phyloP scores from a whole-genome alignment of 2,113 vertebrate genomes.

The Maccullochella peelii region DNA sequence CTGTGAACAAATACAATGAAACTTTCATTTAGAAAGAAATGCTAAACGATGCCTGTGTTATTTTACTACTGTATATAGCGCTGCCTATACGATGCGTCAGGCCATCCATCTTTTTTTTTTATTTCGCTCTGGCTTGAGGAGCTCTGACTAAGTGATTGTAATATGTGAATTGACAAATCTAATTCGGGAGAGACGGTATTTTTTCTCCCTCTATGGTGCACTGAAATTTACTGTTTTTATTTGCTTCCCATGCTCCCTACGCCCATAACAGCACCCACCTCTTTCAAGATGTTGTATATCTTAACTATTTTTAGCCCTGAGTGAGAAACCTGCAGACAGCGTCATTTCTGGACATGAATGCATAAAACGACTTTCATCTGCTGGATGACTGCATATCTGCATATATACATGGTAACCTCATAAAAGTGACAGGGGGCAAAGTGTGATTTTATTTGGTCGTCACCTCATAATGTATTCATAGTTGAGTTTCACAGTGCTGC shows the following conservation, averaged over 20 bases:
- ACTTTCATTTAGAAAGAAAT: slow-evolving; percentile 16
- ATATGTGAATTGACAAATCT: slow-evolving; percentile 65
- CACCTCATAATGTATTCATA: slow-evolving; percentile 63
- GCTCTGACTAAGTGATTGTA: slow-evolving; percentile 67
- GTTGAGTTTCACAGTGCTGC: slow-evolving; percentile 40
- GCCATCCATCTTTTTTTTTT: slow-evolving; percentile 59
- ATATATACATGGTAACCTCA: slow-evolving; percentile 45
- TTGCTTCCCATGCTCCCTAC: slow-evolving; percentile 16
- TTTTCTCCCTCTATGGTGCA: not conserved
- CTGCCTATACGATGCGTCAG: slow-evolving; percentile 13
- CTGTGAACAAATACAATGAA: slow-evolving; percentile 17
- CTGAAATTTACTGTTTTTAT: slow-evolving; percentile 55
- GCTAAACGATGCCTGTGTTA: slow-evolving; percentile 14
- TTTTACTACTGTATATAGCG: slow-evolving; percentile 2
- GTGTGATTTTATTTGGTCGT: slow-evolving; percentile 63
- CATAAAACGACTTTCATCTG: slow-evolving; percentile 67
- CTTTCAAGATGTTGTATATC: slow-evolving; percentile 17
- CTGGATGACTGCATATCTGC: slow-evolving; percentile 57
- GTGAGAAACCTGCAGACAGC: slow-evolving; percentile 52
- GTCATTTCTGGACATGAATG: slow-evolving; percentile 55
- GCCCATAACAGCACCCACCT: not conserved
- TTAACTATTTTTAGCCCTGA: slow-evolving; percentile 69
- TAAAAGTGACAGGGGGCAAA: slow-evolving; percentile 70
- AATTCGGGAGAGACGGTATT: slow-evolving; percentile 49
- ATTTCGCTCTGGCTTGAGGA: slow-evolving; percentile 14